Conservation (phyloP, 2,888 invertebrate genomes). For the Nephrotoma flavescens region DNA sequence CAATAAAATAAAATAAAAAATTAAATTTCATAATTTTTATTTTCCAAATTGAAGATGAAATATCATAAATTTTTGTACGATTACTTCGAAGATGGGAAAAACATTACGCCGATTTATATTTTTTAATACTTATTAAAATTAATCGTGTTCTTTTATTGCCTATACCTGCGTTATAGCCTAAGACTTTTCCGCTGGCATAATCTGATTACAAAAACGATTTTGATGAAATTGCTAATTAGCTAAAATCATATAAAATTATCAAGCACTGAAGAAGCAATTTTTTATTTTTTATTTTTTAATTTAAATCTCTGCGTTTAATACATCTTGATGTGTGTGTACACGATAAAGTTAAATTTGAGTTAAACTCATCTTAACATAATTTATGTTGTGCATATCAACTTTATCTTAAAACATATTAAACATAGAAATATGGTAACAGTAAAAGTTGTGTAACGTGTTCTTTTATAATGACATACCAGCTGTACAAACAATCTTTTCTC, state of each 20-base stretch:
- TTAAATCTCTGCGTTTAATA: too few species aligned
- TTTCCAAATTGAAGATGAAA: neutral
- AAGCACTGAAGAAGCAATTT: too few species aligned
- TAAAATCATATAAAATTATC: too few species aligned
- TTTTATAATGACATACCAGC: neutral
- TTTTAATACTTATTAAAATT: neutral
- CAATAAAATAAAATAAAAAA: neutral
- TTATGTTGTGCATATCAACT: neutral
- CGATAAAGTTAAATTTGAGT: neutral
- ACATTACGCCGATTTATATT: neutral
- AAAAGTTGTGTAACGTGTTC: neutral
- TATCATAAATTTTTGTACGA: neutral
- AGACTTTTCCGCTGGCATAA: neutral
- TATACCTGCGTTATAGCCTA: neutral
- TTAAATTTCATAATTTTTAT: neutral
- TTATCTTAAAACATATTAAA: neutral
- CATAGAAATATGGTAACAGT: neutral
- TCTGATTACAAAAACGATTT: neutral
- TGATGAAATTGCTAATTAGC: neutral
- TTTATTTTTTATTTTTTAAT: too few species aligned
- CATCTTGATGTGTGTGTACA: neutral
- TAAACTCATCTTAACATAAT: neutral
- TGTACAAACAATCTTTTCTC: neutral
- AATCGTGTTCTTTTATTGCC: neutral
- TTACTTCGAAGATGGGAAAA: neutral